These are phyloP conservation scores for Nomada fucata DNA, from an alignment of 2,888 invertebrate genomes.

Conservation along the genomic window DNA sequence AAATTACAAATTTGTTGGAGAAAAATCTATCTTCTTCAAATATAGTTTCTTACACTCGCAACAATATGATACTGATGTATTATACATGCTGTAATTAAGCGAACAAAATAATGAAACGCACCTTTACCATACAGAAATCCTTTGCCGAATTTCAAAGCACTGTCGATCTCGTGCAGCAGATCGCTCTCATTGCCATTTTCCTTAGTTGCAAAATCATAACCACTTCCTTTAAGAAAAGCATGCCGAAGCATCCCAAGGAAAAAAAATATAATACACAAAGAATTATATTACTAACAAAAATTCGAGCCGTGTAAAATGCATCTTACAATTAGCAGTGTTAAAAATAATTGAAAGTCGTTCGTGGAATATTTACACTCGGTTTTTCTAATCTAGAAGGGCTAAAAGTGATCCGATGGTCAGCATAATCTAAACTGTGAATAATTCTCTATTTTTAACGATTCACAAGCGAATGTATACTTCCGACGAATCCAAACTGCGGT, in stretches of 20 bases:
- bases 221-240: constrained; percentile 76
- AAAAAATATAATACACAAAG: constrained; percentile 36
- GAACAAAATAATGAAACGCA: constrained; percentile 75
- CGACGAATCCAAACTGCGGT: neutral
- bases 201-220: constrained; percentile 71
- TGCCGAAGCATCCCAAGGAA: constrained; percentile 67
- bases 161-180: constrained; percentile 89
- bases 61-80: neutral
- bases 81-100: constrained; percentile 15
- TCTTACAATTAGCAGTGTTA: neutral
- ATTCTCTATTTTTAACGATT: constrained; percentile 31
- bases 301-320: neutral
- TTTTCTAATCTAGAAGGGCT: neutral
- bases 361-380: constrained; percentile 36
- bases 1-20: too few species aligned
- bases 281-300: constrained; percentile 12
- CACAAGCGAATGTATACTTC: neutral
- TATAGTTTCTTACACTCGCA: neutral
- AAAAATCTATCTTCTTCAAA: neutral
- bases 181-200: constrained; percentile 73
- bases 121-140: constrained; percentile 87
- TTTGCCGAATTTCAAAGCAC: constrained; percentile 86
- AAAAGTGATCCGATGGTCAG: neutral
- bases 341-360: neutral
- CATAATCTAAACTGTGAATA: neutral